A percentile compares a stretch with the other conserved stretches of the same genome.
Evolutionary conservation across 2,888 invertebrate genomes (phyloP).

Genomic region (Apamea sordens): DNA sequence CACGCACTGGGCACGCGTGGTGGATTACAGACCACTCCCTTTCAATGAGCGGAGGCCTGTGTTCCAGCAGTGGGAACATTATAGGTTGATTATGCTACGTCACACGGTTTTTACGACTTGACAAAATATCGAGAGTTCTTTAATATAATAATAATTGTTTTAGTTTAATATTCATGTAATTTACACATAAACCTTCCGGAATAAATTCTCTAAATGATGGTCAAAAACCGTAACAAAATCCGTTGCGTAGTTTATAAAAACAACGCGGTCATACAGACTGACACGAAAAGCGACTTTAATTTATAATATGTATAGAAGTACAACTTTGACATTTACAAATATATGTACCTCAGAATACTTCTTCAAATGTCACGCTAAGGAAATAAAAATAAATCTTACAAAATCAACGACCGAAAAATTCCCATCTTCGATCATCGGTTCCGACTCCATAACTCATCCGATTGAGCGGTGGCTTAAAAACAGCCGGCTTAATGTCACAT

Average conservation of each 20-base stretch:
- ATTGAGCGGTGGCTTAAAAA: slow-evolving; percentile 80
- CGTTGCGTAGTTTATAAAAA: not conserved
- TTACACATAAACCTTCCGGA: not conserved
- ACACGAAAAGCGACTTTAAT: not conserved
- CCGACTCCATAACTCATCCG: slow-evolving; percentile 81
- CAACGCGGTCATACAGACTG: not conserved
- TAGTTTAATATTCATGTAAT: not conserved
- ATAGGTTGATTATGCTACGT: no score
- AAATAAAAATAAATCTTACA: slow-evolving; percentile 60
- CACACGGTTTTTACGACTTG: not conserved
- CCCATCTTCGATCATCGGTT: slow-evolving; percentile 74
- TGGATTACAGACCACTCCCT: no score
- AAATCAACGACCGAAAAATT: slow-evolving; percentile 78
- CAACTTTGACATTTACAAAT: not conserved
- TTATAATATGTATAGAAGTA: not conserved
- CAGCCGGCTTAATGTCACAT: slow-evolving; percentile 82
- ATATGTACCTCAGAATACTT: not conserved
- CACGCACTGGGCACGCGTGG: no score
- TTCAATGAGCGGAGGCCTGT: no score
- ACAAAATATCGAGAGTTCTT: not conserved
- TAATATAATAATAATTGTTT: no score
- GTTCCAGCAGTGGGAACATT: no score
- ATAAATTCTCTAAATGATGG: no score
- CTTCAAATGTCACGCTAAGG: slow-evolving; percentile 40
- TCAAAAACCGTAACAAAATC: not conserved